These are phyloP conservation scores for Cotesia typhae DNA, from an alignment of 1,140 invertebrate species.

Conservation along the genomic window DNA sequence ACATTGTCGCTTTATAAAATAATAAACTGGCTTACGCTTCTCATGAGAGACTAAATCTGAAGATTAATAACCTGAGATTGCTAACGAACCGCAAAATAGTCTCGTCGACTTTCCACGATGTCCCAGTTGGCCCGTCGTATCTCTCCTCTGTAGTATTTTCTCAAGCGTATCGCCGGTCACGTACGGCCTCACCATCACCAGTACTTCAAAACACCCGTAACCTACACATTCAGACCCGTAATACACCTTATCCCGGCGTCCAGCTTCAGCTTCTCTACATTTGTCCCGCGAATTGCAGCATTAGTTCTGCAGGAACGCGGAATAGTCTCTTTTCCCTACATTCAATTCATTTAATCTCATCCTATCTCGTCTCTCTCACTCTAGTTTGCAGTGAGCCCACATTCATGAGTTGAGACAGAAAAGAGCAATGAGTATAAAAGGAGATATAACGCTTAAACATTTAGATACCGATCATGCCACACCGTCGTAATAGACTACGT, in stretches of 20 bases:
- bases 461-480: conserved; percentile 6
- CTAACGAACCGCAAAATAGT: conserved; percentile 39
- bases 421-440: conserved; percentile 14
- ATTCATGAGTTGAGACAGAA: conserved; percentile 7
- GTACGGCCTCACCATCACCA: conserved; percentile 24
- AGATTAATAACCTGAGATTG: conserved; percentile 38
- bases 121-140: conserved; percentile 34
- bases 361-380: neutral
- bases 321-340: conserved; percentile 16
- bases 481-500: conserved; percentile 1
- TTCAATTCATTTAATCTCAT: conserved; percentile 10
- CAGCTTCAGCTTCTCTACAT: conserved; percentile 22
- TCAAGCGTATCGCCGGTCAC: conserved; percentile 34
- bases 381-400: neutral
- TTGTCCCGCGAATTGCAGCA: conserved; percentile 19
- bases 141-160: conserved; percentile 13
- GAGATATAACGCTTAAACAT: neutral
- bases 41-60: conserved; percentile 19
- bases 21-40: conserved; percentile 17
- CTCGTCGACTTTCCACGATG: conserved; percentile 23
- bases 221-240: neutral
- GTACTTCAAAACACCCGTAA: neutral
- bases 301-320: conserved; percentile 6
- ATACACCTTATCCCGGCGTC: conserved; percentile 8
- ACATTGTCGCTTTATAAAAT: conserved; percentile 20